Evolutionary conservation across 2,888 invertebrate species (phyloP).

Genomic region (Drosophila limbata): DNA sequence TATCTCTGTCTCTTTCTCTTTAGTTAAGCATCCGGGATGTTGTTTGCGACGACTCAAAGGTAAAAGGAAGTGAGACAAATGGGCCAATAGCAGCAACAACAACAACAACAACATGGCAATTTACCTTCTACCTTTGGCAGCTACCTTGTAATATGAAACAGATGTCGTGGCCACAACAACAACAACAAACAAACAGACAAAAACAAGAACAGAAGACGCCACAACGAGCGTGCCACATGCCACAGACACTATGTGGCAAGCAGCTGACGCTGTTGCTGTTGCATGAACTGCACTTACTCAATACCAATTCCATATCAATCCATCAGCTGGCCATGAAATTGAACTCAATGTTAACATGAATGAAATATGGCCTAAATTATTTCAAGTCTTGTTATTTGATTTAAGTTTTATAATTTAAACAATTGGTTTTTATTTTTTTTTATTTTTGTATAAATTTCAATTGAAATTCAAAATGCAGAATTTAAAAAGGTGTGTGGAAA

Average conservation of each 20-base stretch:
- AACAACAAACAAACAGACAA: neutral
- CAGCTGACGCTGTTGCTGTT: conserved; percentile 13
- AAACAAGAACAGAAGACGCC: conserved; percentile 31
- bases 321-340: conserved; percentile 22
- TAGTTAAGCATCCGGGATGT: conserved; percentile 77
- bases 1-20: conserved; percentile 28
- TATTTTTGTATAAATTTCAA: neutral
- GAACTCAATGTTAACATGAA: neutral
- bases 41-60: conserved; percentile 63
- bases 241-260: conserved; percentile 48
- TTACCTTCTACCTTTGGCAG: conserved; percentile 48
- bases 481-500: neutral
- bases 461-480: neutral
- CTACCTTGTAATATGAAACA: conserved; percentile 75
- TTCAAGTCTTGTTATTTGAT: neutral
- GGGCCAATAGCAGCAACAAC: conserved; percentile 50
- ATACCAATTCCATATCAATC: conserved; percentile 8
- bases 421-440: neutral
- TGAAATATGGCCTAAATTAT: neutral
- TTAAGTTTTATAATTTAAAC: neutral
- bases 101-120: conserved; percentile 31
- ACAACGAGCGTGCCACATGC: conserved; percentile 65
- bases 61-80: conserved; percentile 81
- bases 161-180: conserved; percentile 38
- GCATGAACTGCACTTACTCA: neutral